A percentile compares a stretch with the other conserved stretches of the same genome.
Evolutionary conservation across 1,140 invertebrate genomes (phyloP).

Genomic region (Scaptomyza montana): DNA sequence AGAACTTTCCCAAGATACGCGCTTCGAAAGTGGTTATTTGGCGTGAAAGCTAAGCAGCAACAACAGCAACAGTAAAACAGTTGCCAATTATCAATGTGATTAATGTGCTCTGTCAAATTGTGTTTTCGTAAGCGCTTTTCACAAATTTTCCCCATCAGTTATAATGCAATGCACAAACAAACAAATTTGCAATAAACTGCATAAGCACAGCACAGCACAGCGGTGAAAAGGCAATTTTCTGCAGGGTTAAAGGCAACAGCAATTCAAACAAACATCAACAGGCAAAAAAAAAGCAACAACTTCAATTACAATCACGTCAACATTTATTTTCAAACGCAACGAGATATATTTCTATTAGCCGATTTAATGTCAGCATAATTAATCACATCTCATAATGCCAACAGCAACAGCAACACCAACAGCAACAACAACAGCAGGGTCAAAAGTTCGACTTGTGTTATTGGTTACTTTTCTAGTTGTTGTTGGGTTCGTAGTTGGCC

Average conservation of each 20-base stretch:
- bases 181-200: conserved; percentile 81
- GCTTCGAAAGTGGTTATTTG: conserved; percentile 17
- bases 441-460: conserved; percentile 65
- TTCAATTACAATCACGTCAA: conserved; percentile 81
- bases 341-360: conserved; percentile 82
- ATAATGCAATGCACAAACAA: conserved; percentile 61
- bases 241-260: conserved; percentile 71
- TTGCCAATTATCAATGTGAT: conserved; percentile 77
- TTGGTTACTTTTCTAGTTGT: conserved; percentile 20
- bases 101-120: conserved; percentile 73
- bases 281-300: conserved; percentile 55
- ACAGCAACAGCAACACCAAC: conserved; percentile 38
- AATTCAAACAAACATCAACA: conserved; percentile 50
- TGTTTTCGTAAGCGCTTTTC: conserved; percentile 75
- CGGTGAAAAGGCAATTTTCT: conserved; percentile 74
- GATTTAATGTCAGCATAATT: conserved; percentile 82
- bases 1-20: conserved; percentile 56
- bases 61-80: conserved; percentile 44
- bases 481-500: conserved; percentile 14
- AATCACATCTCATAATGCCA: conserved; percentile 70
- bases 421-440: conserved; percentile 55
- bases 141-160: conserved; percentile 76
- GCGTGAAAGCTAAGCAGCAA: conserved; percentile 59
- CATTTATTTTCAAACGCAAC: conserved; percentile 77
- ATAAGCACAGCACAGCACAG: conserved; percentile 46